phyloP scores from a whole-genome alignment of 2,888 invertebrate species.

The Pocota personata region DNA sequence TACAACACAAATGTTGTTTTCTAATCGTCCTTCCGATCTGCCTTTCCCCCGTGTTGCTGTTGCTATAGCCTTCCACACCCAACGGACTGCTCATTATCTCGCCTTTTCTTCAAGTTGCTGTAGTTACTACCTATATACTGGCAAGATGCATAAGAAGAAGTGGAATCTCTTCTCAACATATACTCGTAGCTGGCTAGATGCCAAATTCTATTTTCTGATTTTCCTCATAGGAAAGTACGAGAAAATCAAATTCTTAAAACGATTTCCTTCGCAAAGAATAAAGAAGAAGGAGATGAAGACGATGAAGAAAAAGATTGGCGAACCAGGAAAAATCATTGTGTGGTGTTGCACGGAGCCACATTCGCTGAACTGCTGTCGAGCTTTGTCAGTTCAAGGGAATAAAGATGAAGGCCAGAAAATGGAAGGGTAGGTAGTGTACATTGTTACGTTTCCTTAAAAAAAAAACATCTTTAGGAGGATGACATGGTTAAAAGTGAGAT shows the following conservation, averaged over 20 bases:
- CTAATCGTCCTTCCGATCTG: conserved; percentile 43
- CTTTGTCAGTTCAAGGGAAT: conserved; percentile 59
- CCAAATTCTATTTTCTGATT: conserved; percentile 67
- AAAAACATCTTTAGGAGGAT: neutral
- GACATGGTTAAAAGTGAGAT: neutral
- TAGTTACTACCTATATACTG: conserved; percentile 21
- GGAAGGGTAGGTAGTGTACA: neutral
- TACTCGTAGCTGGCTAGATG: conserved; percentile 27
- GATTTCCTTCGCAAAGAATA: conserved; percentile 33
- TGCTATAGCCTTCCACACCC: conserved; percentile 24
- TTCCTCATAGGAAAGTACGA: conserved; percentile 24
- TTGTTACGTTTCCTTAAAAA: neutral
- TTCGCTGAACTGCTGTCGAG: neutral
- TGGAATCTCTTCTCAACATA: conserved; percentile 20
- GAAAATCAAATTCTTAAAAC: conserved; percentile 61
- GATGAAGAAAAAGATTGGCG: conserved; percentile 8
- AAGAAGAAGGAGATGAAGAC: neutral
- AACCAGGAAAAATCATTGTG: conserved; percentile 33
- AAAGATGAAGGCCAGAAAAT: conserved; percentile 19
- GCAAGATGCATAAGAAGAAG: conserved; percentile 37
- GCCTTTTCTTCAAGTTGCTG: conserved; percentile 18
- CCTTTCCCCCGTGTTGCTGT: neutral
- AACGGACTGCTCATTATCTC: conserved; percentile 51
- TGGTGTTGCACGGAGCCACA: neutral
- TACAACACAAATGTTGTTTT: conserved; percentile 24